phyloP scores from a whole-genome alignment of 2,888 invertebrate genomes.

The Microplitis manilae region DNA sequence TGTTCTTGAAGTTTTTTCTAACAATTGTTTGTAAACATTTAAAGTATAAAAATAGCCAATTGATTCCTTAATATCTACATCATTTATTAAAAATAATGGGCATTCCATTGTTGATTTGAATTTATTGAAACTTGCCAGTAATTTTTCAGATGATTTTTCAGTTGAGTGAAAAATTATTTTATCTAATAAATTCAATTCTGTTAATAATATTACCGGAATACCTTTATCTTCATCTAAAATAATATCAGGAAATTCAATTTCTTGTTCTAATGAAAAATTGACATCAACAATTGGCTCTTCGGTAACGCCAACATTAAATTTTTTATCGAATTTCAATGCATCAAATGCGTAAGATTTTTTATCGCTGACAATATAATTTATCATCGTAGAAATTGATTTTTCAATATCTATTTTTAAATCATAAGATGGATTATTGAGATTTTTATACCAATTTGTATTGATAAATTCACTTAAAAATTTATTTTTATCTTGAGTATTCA shows the following conservation, averaged over 20 bases:
- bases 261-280: not conserved
- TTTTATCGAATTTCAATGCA: not conserved
- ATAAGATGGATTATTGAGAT: not conserved
- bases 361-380: not conserved
- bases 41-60: not conserved
- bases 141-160: not conserved
- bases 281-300: not conserved
- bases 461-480: not conserved
- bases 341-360: not conserved
- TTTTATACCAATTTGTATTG: not conserved
- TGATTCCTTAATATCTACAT: not conserved
- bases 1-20: not conserved
- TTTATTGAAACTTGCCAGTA: not conserved
- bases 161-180: not conserved
- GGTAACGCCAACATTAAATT: not conserved
- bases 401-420: not conserved
- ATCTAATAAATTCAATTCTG: not conserved
- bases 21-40: not conserved
- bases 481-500: not conserved
- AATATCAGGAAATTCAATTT: not conserved
- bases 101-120: not conserved
- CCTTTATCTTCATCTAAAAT: not conserved
- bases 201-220: not conserved
- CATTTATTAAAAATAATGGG: not conserved
- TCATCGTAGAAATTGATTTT: not conserved